Conservation (phyloP, 2,113 vertebrate genomes). For the Larimichthys polyactis region DNA sequence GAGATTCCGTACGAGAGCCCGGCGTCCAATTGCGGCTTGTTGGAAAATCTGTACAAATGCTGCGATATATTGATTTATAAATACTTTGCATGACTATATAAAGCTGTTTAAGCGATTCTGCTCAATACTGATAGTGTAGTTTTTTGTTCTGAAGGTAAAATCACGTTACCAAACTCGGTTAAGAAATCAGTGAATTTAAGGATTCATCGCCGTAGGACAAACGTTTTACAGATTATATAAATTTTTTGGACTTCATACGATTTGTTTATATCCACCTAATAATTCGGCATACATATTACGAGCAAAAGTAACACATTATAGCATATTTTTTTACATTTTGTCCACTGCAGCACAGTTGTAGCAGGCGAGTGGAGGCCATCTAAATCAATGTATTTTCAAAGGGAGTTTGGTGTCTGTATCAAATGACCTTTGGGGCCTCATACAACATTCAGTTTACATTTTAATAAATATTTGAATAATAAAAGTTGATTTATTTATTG, state of each 20-base stretch:
- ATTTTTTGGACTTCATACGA: accelerated
- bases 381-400: not conserved
- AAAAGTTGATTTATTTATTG: not conserved
- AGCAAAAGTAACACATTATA: not conserved
- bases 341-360: not conserved
- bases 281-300: not conserved
- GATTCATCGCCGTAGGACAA: accelerated
- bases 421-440: not conserved
- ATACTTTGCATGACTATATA: too few species aligned
- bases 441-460: not conserved
- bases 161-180: not conserved
- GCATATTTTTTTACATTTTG: not conserved
- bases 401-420: not conserved
- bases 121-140: accelerated
- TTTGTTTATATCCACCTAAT: accelerated
- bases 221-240: accelerated
- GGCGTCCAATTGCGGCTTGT: conserved; percentile 43
- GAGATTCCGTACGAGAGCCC: not conserved
- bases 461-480: not conserved
- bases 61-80: too few species aligned
- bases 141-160: not conserved
- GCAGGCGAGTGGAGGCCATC: accelerated
- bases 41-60: too few species aligned
- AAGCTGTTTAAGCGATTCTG: accelerated
- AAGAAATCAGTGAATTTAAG: not conserved